Evolutionary conservation across 2,113 vertebrate species (phyloP), one percentile per base, ranked within the genome.

Genomic region (Clarias magur): DNA sequence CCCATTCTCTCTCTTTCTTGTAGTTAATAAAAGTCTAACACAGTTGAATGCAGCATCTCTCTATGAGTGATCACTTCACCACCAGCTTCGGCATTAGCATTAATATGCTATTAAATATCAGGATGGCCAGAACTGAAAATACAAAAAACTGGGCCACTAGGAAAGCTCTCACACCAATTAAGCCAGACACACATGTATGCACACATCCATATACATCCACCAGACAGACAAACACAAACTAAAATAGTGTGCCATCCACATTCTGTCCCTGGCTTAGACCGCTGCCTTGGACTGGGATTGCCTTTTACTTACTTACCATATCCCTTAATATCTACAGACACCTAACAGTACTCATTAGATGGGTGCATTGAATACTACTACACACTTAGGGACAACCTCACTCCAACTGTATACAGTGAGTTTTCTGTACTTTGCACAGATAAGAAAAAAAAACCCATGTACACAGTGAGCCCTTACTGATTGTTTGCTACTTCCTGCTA

Each of bases 181-280:
- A 53, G 12, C 53, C 87, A 88, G 19, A 62, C 72, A 78, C 56
- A 83, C 84, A 67, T 25, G 30, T 27, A 83, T 23, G 79, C 76
- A 65, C 63, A 76, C 17, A 80, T 25, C 2, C 23, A 62, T 62
- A 87, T 25, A 81, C 68, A 12, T 25, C 76, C 23, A 38, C 23
- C 79, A 88, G 16, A 82, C 82, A 42, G 17, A 63, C 91, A 82
- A 89, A 89, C 81, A 88, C 90, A 83, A 91, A 90, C 91, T 80
- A 88, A 90, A 93, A 70, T 91, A 86, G 88, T 82, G 86, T 88
- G 88, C 90, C 91, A 8, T 85, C 15, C 80, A 89, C 59, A 81
- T 92, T 93, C 88, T 88, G 91, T 94, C 94, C 94, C 93, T 93
- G 84, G 89, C 65, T 88, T 81, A 79, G 83, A 85, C 81, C 83